These are phyloP conservation scores for Chrysochloris asiatica DNA, from an alignment of 2,113 vertebrate genomes.

Conservation along the genomic window DNA sequence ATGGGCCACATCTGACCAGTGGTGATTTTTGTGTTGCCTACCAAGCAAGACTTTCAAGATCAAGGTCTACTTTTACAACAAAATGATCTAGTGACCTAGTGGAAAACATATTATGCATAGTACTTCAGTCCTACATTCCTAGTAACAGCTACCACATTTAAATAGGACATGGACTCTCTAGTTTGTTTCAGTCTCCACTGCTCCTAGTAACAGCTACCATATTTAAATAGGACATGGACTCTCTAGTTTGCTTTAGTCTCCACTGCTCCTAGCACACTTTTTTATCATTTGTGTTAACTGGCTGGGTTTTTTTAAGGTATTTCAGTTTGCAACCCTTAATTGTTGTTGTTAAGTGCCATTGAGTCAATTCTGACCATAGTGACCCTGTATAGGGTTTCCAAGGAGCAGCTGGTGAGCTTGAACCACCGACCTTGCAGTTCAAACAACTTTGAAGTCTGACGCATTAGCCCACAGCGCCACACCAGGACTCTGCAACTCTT, in stretches of 20 bases:
- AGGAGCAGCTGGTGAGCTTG: too few species aligned
- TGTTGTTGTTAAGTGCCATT: too few species aligned
- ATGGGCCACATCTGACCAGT: neutral
- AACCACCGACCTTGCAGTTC: too few species aligned
- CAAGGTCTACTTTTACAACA: constrained; percentile 20
- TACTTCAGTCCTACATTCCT: neutral
- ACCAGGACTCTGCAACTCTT: too few species aligned
- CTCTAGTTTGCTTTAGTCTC: neutral
- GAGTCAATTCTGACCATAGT: too few species aligned
- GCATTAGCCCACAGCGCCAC: too few species aligned
- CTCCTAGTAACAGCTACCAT: neutral
- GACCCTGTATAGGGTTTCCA: too few species aligned
- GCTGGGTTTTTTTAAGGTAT: too few species aligned
- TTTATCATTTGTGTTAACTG: too few species aligned
- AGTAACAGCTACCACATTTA: neutral
- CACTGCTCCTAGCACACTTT: neutral
- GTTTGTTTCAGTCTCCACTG: neutral
- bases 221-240: neutral
- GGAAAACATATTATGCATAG: neutral
- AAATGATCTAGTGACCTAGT: neutral
- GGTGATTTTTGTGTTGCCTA: neutral
- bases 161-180: neutral
- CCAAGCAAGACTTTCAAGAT: neutral
- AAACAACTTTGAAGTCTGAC: too few species aligned
- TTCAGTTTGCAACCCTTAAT: too few species aligned